Percentiles rank a stretch among this genome's conserved stretches.
Conservation (phyloP, 2,888 invertebrate species). For the Autographa gamma region DNA sequence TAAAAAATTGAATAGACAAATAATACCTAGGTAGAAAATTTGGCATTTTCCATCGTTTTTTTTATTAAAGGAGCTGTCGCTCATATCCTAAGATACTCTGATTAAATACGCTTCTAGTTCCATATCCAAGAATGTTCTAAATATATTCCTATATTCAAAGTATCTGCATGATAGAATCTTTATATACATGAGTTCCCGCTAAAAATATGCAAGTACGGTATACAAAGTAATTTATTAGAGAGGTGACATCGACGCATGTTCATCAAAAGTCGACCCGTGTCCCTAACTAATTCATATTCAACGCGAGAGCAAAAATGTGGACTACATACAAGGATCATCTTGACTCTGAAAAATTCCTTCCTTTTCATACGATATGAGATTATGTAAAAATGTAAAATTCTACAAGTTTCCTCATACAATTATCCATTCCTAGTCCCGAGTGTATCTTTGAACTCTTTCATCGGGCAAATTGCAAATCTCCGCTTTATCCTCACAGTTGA, state of each 20-base stretch:
- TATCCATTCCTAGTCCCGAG: neutral
- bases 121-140: neutral
- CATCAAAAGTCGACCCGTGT: constrained; percentile 37
- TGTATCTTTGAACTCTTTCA: constrained; percentile 6
- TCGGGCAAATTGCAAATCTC: constrained; percentile 6
- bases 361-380: constrained; percentile 26
- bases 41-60: too few species aligned
- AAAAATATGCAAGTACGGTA: neutral
- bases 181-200: neutral
- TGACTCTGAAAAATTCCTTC: constrained; percentile 38
- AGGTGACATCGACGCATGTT: constrained; percentile 27
- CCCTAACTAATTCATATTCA: constrained; percentile 43
- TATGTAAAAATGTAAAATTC: constrained; percentile 22
- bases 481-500: neutral
- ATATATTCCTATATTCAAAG: neutral
- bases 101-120: neutral
- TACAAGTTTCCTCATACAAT: constrained; percentile 18
- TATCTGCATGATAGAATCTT: neutral
- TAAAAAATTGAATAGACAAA: too few species aligned
- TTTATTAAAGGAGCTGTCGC: neutral
- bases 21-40: too few species aligned
- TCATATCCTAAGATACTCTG: neutral
- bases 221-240: neutral
- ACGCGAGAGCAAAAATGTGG: constrained; percentile 33
- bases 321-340: constrained; percentile 31